phyloP scores from a whole-genome alignment of 2,888 invertebrate genomes.

The Eucriotettix oculatus region DNA sequence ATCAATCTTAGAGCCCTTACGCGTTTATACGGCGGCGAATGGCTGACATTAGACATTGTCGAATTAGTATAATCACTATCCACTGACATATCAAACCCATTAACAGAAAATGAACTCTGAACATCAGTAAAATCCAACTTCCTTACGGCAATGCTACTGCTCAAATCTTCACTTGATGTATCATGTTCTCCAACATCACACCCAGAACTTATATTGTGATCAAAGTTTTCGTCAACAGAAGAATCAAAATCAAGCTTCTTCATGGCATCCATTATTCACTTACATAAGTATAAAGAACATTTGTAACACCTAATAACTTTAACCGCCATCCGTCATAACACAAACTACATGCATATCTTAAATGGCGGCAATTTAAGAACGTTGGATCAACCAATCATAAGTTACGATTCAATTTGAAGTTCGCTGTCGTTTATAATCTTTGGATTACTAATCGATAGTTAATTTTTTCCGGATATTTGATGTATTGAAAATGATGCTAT shows the following conservation, averaged over 20 bases:
- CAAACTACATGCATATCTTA: no score
- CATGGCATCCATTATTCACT: background rate
- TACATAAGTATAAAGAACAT: no score
- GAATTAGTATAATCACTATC: background rate
- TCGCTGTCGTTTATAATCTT: no score
- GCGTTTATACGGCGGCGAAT: slow-evolving; percentile 38
- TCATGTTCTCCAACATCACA: slow-evolving; percentile 1
- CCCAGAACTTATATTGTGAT: slow-evolving; percentile 3
- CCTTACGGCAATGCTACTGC: slow-evolving; percentile 1
- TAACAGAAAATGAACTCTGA: background rate
- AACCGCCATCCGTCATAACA: no score
- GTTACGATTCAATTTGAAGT: no score
- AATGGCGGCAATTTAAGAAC: no score
- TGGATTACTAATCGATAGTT: no score
- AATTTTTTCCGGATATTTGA: no score
- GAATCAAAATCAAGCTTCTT: slow-evolving; percentile 1
- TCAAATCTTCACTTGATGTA: slow-evolving; percentile 5
- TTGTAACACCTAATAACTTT: no score
- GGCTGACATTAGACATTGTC: background rate
- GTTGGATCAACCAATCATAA: no score
- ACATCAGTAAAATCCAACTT: background rate
- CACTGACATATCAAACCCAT: background rate
- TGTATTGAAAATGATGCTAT: no score
- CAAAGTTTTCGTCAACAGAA: slow-evolving; percentile 1
- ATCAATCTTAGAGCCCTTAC: slow-evolving; percentile 49